Base-by-base conservation (phyloP, 2,113 vertebrate species). In the Chionomys nivalis region DNA sequence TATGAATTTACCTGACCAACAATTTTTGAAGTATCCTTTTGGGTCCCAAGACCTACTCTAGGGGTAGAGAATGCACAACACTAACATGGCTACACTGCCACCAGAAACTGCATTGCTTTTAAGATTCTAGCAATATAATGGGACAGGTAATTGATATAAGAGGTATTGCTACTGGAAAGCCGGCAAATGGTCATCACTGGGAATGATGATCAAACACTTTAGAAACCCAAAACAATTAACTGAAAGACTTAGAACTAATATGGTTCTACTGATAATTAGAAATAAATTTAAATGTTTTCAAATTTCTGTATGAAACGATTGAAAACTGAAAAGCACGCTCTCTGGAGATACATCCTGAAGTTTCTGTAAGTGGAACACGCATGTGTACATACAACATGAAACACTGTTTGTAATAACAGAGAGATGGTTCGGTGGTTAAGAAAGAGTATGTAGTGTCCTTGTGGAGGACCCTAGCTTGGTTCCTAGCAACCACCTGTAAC, bases 271-370 rank as follows among this genome's bases (percentile, higher is more conserved):
- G 33, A 7, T 68, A 31, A 78, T 90, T 23, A 77, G 58, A 94
- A 90, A 76, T 42, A 91, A 89, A 61, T 66, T 77, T 36, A 91
- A 91, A 33, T 89, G 55, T 33, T 89, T 96, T 72, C 28, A 65
- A 85, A 66, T 55, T 79, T 61, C 33, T 73, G 63, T 94, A 88
- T 61, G 93, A 31, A 47, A n/a, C 19, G 26, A 70, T 36, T 90
- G 33, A 31, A 90, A 90, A 93, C 90, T 55, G 63, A 87, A 90
- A 88, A 87, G 49, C 52, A 93, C 21, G 33, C 12, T 91, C 58
- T 23, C 81, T 44, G 28, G 58, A 63, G 23, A 44, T 87, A 90
- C 31, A 82, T 39, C 19, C 65, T 36, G 33, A 93, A 55, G 73
- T 70, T 8, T 89, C 2, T 78, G 36, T 55, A 83, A 65, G n/a